phyloP scores from a whole-genome alignment of 2,888 invertebrate genomes.

The Tipula helvola region DNA sequence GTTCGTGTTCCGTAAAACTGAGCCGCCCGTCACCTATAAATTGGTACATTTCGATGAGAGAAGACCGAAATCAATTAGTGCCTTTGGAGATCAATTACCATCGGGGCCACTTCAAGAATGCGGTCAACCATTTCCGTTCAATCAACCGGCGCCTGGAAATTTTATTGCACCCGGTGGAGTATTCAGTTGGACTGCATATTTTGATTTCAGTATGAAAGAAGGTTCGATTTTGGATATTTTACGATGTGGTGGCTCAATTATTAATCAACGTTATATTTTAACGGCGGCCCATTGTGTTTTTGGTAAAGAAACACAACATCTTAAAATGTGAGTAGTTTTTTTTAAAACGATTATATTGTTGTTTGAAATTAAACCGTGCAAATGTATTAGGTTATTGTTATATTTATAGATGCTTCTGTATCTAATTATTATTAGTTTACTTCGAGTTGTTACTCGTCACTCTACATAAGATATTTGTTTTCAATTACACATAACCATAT shows the following conservation, averaged over 20 bases:
- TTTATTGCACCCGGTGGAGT: neutral
- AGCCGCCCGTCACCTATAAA: neutral
- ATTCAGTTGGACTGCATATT: neutral
- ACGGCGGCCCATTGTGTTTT: conserved; percentile 48
- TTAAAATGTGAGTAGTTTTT: neutral
- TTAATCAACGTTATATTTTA: conserved; percentile 49
- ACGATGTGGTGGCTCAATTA: conserved; percentile 61
- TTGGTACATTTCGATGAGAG: neutral
- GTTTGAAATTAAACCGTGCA: too few relatives aligned
- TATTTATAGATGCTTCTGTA: too few relatives aligned
- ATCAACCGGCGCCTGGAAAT: too few relatives aligned
- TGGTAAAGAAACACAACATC: neutral
- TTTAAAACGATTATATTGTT: too few relatives aligned
- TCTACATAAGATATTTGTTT: too few relatives aligned
- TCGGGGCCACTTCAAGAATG: too few relatives aligned
- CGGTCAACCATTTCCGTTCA: too few relatives aligned
- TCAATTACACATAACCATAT: too few relatives aligned
- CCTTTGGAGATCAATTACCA: neutral
- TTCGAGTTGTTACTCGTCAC: too few relatives aligned
- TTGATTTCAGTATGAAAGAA: neutral
- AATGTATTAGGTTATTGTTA: too few relatives aligned
- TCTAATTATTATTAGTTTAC: too few relatives aligned
- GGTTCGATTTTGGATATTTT: conserved; percentile 15
- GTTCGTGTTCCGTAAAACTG: neutral
- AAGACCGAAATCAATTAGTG: neutral